These are phyloP conservation scores for Heterotilapia buettikoferi DNA, from an alignment of 2,113 vertebrate species.

Conservation along the genomic window DNA sequence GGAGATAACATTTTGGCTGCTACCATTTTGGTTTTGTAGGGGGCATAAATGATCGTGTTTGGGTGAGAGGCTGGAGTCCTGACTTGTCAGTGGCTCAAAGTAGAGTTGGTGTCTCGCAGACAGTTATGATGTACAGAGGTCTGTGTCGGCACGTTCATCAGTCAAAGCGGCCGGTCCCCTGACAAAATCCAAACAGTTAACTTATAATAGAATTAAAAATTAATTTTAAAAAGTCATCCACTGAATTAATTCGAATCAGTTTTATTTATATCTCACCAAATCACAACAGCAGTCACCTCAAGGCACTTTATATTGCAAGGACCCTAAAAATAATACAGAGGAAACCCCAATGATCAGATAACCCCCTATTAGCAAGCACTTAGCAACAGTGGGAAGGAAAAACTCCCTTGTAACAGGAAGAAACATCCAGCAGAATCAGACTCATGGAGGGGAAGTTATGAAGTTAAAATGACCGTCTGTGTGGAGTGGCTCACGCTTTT, in stretches of 20 bases:
- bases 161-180: not conserved
- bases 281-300: not conserved
- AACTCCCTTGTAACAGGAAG: not conserved
- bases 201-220: not conserved
- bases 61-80: not conserved
- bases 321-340: not conserved
- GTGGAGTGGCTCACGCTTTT: not conserved
- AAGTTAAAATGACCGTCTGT: fast-evolving
- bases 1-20: not conserved
- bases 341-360: fast-evolving
- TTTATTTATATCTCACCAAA: not conserved
- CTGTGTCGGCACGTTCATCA: not conserved
- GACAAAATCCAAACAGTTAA: not conserved
- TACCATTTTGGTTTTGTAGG: not conserved
- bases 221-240: not conserved
- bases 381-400: not conserved
- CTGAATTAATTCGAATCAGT: not conserved
- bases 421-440: not conserved
- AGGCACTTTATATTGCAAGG: not conserved
- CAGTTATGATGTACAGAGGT: not conserved
- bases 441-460: not conserved
- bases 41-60: not conserved
- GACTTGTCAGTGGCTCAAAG: not conserved
- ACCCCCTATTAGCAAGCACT: not conserved
- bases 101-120: not conserved